phyloP scores from a whole-genome alignment of 2,888 invertebrate species.

The Cistogaster globosa region DNA sequence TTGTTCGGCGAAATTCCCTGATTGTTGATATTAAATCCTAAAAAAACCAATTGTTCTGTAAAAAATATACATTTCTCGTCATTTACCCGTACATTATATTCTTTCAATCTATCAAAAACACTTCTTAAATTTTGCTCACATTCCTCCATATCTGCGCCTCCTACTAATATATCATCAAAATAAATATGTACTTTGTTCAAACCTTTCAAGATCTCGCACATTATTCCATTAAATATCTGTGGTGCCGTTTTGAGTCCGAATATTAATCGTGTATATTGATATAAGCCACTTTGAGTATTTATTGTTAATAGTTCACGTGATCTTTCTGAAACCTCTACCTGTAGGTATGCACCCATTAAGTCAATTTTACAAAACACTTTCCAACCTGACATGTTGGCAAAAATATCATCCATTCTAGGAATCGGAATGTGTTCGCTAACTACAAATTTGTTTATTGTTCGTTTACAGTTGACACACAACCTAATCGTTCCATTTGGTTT shows the following conservation, averaged over 20 bases:
- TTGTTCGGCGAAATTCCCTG: constrained; percentile 17
- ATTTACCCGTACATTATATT: too few species aligned
- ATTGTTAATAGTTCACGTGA: too few species aligned
- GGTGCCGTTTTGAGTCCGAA: too few species aligned
- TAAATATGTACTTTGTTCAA: too few species aligned
- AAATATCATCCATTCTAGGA: constrained; percentile 57
- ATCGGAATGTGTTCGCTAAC: constrained; percentile 56
- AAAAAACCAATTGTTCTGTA: constrained; percentile 8
- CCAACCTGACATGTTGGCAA: constrained; percentile 50
- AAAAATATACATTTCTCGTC: constrained; percentile 43
- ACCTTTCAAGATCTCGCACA: too few species aligned
- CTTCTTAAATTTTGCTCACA: too few species aligned
- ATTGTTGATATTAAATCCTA: constrained; percentile 17
- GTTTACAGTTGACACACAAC: constrained; percentile 58
- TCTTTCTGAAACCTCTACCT: too few species aligned
- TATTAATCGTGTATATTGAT: constrained; percentile 53
- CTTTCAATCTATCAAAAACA: too few species aligned
- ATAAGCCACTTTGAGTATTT: constrained; percentile 57
- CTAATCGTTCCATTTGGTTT: constrained; percentile 55
- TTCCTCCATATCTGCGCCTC: too few species aligned
- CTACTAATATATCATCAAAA: too few species aligned
- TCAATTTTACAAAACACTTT: constrained; percentile 55
- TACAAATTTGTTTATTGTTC: constrained; percentile 54
- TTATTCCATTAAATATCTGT: constrained; percentile 27
- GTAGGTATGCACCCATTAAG: constrained; percentile 53